phyloP scores from a whole-genome alignment of 37 sponge, comb jelly and placozoan species.

The Halisarca cf. caerulea region DNA sequence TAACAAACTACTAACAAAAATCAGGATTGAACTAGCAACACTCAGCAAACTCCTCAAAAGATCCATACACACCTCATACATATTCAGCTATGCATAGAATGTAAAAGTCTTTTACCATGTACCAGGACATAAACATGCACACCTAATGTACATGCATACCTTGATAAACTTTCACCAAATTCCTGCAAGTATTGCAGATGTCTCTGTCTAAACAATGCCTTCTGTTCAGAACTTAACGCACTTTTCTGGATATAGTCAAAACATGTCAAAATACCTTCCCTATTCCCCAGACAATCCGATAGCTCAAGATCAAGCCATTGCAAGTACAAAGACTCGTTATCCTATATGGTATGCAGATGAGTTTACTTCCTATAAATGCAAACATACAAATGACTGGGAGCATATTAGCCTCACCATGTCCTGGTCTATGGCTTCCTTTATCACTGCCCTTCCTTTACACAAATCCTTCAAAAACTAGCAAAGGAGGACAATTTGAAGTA shows the following conservation, averaged over 20 bases:
- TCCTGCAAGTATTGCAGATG: slow-evolving; percentile 56
- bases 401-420: slow-evolving; percentile 53
- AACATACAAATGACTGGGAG: too few species aligned
- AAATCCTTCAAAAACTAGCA: slow-evolving; percentile 42
- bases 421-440: slow-evolving; percentile 58
- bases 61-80: background rate
- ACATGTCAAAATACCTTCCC: slow-evolving; percentile 35
- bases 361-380: background rate
- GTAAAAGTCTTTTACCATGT: too few species aligned
- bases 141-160: too few species aligned
- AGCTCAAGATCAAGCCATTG: slow-evolving; percentile 71
- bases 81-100: background rate
- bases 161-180: slow-evolving; percentile 37
- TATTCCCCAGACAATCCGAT: slow-evolving; percentile 24
- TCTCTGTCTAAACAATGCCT: slow-evolving; percentile 24
- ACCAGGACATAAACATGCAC: too few species aligned
- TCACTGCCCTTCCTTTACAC: slow-evolving; percentile 6
- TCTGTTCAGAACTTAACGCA: slow-evolving; percentile 18
- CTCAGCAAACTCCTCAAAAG: too few species aligned
- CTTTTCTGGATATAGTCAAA: slow-evolving; percentile 30
- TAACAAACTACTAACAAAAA: background rate
- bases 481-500: too few species aligned
- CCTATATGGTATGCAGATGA: background rate
- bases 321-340: slow-evolving; percentile 45
- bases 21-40: too few species aligned